Base-by-base conservation (phyloP, 2,113 vertebrate species). In the Gambusia holbrooki region DNA sequence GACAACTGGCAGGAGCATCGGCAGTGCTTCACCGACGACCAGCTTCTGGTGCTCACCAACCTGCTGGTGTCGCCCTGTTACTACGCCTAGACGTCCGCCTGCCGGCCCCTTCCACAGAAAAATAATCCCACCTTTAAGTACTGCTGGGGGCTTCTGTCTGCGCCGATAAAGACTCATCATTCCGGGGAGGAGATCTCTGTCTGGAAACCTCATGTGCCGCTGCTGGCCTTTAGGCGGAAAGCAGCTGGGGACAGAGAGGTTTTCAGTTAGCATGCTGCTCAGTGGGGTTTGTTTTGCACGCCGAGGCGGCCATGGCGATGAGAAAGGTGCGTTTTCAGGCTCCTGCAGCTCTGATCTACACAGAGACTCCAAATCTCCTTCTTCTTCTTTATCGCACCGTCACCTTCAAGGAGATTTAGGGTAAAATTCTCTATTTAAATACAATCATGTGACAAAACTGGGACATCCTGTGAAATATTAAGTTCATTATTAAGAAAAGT, bases 1-100 rank as follows among this genome's bases (percentile, higher is more conserved):
- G 98, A 99, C 88, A 99, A 99, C 91, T 99, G 98, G 98, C 97
- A 98, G 89, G 96, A 98, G 89, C 98, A 99, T 80, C 98, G 97
- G 63, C 98, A 99, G 91, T 94, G 96, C 60, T 98, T 99, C 94
- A 99, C 98, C 0, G 97, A 98, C 14, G 97, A 99, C 93, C 98
- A 99, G 92, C 94, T 99, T 82, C 95, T 99, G 17, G 96, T 99
- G 79, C 96, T 99, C 88, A 99, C 98, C 0, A 97, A 99, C 93
- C 96, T 99, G 88, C 95, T 99, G 80, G 97, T 98, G 83, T 98
- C 97, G 6, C 97, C 97, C 0, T 98, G 97, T 89, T 98, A 98
- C 93, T 98, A 98, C 76, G 96, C 97, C 79, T 98, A 96, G 92
- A 80, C 71, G 0, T 42, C 7, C 74, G 32, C 74, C 74, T 73